phyloP scores from a whole-genome alignment of 2,113 vertebrate species.

The Neodontobutis hainanensis region DNA sequence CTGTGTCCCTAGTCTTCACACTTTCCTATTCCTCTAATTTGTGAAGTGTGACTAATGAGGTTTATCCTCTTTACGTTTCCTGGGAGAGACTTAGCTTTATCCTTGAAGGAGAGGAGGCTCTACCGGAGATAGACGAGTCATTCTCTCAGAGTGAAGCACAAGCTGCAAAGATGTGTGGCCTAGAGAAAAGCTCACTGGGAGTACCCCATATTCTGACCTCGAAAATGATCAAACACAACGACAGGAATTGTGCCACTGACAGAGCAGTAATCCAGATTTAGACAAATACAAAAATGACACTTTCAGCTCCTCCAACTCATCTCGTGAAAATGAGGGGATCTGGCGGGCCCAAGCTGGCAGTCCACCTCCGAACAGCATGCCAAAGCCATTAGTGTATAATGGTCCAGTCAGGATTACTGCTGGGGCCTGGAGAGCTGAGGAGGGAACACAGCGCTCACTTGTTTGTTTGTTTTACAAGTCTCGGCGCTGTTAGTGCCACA shows the following conservation, averaged over 20 bases:
- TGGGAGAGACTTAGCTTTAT: constrained; percentile 44
- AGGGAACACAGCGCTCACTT: constrained; percentile 65
- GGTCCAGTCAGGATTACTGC: constrained; percentile 69
- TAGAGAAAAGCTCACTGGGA: constrained; percentile 46
- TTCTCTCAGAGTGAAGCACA: constrained; percentile 31
- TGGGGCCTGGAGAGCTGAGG: constrained; percentile 54
- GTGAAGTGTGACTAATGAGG: constrained; percentile 61
- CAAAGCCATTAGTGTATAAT: constrained; percentile 72
- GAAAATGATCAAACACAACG: constrained; percentile 36
- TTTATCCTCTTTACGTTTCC: constrained; percentile 54
- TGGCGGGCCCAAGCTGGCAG: constrained; percentile 58
- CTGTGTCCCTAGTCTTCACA: constrained; percentile 39
- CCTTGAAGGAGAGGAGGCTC: constrained; percentile 37
- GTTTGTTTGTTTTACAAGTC: constrained; percentile 73
- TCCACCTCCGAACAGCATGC: constrained; percentile 55
- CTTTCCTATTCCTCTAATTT: constrained; percentile 46
- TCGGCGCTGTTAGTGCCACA: constrained; percentile 50
- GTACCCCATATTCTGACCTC: constrained; percentile 58
- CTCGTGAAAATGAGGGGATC: constrained; percentile 55
- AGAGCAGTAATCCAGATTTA: constrained; percentile 7
- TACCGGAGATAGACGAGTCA: constrained; percentile 51
- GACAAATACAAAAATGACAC: background rate
- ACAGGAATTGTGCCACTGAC: constrained; percentile 29
- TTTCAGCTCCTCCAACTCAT: constrained; percentile 32
- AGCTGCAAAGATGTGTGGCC: constrained; percentile 39